Percentiles rank a stretch among this genome's conserved stretches.
phyloP scores from a whole-genome alignment of 2,888 invertebrate genomes.

The Eilema griseolum region DNA sequence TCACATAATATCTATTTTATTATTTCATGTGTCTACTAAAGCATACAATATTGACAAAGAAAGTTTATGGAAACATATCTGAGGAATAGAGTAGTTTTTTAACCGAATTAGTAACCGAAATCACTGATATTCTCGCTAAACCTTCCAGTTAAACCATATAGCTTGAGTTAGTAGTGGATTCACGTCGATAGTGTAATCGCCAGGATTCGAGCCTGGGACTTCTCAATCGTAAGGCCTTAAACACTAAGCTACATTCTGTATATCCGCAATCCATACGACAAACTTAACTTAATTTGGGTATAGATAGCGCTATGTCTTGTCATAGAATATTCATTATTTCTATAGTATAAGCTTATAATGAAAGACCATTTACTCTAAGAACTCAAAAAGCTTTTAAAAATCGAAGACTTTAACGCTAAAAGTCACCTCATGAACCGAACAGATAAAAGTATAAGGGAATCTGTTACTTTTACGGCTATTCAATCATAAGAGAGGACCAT shows the following conservation, averaged over 20 bases:
- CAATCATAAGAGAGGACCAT: constrained; percentile 57
- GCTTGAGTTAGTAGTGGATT: too few species aligned
- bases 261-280: not conserved
- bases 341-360: not conserved
- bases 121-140: not conserved
- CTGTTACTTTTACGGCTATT: constrained; percentile 42
- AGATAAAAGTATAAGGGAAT: constrained; percentile 17
- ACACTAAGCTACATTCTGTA: not conserved
- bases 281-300: not conserved
- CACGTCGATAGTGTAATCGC: too few species aligned
- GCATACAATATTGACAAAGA: not conserved
- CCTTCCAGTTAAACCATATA: too few species aligned
- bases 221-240: not conserved
- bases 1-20: constrained; percentile 19
- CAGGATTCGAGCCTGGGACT: not conserved
- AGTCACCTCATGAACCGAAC: constrained; percentile 8
- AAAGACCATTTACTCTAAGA: not conserved
- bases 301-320: too few species aligned
- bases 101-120: not conserved
- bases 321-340: not conserved
- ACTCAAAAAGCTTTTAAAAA: not conserved
- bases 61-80: not conserved
- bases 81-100: not conserved
- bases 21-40: not conserved
- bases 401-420: not conserved